Base-by-base conservation (phyloP, 2,888 invertebrate genomes). In the Melinaea marsaeus region DNA sequence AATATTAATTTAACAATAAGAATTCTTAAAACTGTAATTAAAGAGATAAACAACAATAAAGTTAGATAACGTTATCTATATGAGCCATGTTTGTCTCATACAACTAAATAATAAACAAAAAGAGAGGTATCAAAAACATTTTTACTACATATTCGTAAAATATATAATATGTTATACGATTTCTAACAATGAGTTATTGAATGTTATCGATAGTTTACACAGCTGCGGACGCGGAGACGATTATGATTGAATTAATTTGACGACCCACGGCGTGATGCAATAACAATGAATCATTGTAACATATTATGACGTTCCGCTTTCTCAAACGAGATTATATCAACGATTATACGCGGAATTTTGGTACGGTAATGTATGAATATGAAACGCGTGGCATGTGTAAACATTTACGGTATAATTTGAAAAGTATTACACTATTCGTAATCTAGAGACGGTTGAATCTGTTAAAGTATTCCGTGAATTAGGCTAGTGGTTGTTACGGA, bases 171-270 rank as follows among this genome's bases (percentile, higher is more conserved):
- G 69, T 69, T 72, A 68, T 74, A 72, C 75, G 75, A 79, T 76
- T 74, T 70, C 71, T 72, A 55, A 83, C 83, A 84, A 84, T 81
- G 79, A 78, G 76, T 80, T 83, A 81, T 83, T 85, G 75, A 80
- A 73, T 74, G 77, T 81, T 83, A 83, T 82, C 85, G 75, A 79
- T 79, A 80, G 80, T 78, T 84, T 82, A 80, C 80, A 82, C 85
- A 86, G 85, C 84, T 86, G 85, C 77, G 73, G 65, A 71, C 63
- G 60, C 72, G 75, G 72, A 74, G 74, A 77, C 76, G 60, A 62
- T 74, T 74, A 77, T 77, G 77, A 79, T 79, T 75, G 77, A 81
- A 83, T 82, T 81, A 81, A 82, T 82, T 80, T 77, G 73, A 76
- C 71, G 72, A 74, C 73, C 74, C 65, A 68, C 61, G 63, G 65